A percentile compares a stretch with the other conserved stretches of the same genome.
phyloP scores from a whole-genome alignment of 1,140 invertebrate species.

The Atta texana region DNA sequence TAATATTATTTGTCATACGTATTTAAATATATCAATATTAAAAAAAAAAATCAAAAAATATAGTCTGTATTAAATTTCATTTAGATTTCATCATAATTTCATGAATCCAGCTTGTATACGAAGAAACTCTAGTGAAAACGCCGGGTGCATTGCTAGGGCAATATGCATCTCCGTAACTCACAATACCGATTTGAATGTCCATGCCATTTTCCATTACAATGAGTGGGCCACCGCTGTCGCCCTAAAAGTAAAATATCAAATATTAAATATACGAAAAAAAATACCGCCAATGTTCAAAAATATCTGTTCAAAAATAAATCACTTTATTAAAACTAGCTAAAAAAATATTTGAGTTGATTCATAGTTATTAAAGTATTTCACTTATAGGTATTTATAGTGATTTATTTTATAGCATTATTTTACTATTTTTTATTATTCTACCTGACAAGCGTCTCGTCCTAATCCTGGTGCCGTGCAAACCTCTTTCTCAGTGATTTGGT shows the following conservation, averaged over 20 bases:
- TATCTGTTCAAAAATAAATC: too few species aligned
- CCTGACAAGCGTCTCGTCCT: conserved; percentile 14
- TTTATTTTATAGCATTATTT: neutral
- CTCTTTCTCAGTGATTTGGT: neutral
- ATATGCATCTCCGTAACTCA: conserved; percentile 64
- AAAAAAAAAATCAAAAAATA: too few species aligned
- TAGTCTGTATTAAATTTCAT: too few species aligned
- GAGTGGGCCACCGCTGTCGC: conserved; percentile 71
- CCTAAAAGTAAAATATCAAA: conserved; percentile 31
- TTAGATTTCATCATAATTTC: too few species aligned
- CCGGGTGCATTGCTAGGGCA: conserved; percentile 64
- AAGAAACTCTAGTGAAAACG: conserved; percentile 63
- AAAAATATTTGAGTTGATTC: neutral
- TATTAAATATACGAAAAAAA: neutral
- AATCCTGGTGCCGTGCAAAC: neutral
- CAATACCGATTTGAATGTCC: conserved; percentile 68
- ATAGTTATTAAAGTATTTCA: conserved; percentile 5
- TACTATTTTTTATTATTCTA: conserved; percentile 1
- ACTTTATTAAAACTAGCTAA: neutral
- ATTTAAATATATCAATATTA: too few species aligned
- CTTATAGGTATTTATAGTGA: neutral
- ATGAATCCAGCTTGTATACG: neutral
- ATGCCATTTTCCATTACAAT: conserved; percentile 25
- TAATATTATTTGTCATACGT: too few species aligned
- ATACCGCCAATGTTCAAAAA: neutral